phyloP scores from a whole-genome alignment of 2,888 invertebrate genomes.

The Cerastis leucographa region DNA sequence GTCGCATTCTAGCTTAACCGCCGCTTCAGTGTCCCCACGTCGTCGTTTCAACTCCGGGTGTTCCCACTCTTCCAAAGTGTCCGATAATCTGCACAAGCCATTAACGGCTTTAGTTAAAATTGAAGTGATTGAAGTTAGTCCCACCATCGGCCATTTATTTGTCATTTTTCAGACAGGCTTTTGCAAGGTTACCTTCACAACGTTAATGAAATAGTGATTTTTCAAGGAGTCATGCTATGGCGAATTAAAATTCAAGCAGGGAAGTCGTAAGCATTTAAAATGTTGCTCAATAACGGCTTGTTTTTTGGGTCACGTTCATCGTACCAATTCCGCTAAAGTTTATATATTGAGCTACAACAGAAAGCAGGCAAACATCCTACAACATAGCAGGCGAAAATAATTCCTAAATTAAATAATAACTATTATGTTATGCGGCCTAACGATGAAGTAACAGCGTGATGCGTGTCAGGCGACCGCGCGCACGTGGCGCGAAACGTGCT shows the following conservation, averaged over 20 bases:
- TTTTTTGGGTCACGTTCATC: neutral
- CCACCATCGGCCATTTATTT: slow-evolving; percentile 8
- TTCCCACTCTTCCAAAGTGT: slow-evolving; percentile 88
- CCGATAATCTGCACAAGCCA: slow-evolving; percentile 87
- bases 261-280: slow-evolving; percentile 5
- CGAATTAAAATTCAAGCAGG: slow-evolving; percentile 14
- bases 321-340: neutral
- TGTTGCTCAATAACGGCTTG: neutral
- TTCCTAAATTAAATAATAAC: slow-evolving; percentile 22
- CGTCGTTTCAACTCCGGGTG: slow-evolving; percentile 87
- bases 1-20: slow-evolving; percentile 93
- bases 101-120: slow-evolving; percentile 66
- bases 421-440: slow-evolving; percentile 44
- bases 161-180: neutral
- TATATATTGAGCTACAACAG: slow-evolving; percentile 1
- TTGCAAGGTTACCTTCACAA: slow-evolving; percentile 3
- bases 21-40: slow-evolving; percentile 91
- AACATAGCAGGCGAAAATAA: slow-evolving; percentile 19
- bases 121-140: slow-evolving; percentile 16
- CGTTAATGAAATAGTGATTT: slow-evolving; percentile 11
- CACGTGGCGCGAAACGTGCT: slow-evolving; percentile 64
- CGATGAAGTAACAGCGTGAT: slow-evolving; percentile 46
- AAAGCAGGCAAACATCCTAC: slow-evolving; percentile 17
- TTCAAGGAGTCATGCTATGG: slow-evolving; percentile 31
- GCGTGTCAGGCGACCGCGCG: slow-evolving; percentile 34